phyloP scores from a whole-genome alignment of 2,797 vertebrate species.

The Enteromius afrohamiltoni region DNA sequence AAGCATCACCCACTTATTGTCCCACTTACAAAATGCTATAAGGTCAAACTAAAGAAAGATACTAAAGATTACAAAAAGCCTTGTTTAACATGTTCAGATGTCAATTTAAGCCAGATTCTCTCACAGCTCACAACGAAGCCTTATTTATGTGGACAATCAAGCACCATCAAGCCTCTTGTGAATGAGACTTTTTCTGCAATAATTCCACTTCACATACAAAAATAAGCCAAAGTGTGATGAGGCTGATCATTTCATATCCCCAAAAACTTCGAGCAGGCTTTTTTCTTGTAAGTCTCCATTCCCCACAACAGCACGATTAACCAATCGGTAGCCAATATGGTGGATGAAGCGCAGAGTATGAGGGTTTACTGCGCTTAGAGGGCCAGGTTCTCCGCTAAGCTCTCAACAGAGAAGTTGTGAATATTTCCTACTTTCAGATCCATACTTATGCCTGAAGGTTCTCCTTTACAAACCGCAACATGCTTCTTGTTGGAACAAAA shows the following conservation, averaged over 20 bases:
- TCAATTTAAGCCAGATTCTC: conserved; percentile 11
- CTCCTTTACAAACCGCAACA: conserved; percentile 40
- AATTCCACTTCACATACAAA: conserved; percentile 38
- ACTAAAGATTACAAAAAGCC: not conserved
- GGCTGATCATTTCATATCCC: conserved; percentile 39
- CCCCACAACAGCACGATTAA: conserved; percentile 1
- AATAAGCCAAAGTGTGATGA: conserved; percentile 22
- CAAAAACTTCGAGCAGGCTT: conserved; percentile 39
- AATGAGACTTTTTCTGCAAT: conserved; percentile 2
- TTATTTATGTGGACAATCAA: conserved; percentile 18
- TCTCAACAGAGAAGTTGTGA: conserved; percentile 42
- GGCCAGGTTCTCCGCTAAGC: conserved; percentile 32
- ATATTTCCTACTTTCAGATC: conserved; percentile 46
- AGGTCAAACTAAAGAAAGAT: not conserved
- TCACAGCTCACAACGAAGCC: conserved; percentile 27
- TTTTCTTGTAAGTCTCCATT: conserved; percentile 29
- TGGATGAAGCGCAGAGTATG: conserved; percentile 53
- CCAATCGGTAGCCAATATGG: conserved; percentile 28
- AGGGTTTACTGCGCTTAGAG: conserved; percentile 52
- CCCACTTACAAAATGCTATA: not conserved
- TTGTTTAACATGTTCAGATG: conserved; percentile 27
- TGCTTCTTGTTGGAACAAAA: conserved; percentile 50
- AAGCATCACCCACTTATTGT: not conserved
- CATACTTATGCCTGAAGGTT: conserved; percentile 44
- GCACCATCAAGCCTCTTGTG: conserved; percentile 20